Evolutionary conservation across 2,113 vertebrate genomes (phyloP), one percentile per base, ranked within the genome.

Genomic region (Eleginops maclovinus): DNA sequence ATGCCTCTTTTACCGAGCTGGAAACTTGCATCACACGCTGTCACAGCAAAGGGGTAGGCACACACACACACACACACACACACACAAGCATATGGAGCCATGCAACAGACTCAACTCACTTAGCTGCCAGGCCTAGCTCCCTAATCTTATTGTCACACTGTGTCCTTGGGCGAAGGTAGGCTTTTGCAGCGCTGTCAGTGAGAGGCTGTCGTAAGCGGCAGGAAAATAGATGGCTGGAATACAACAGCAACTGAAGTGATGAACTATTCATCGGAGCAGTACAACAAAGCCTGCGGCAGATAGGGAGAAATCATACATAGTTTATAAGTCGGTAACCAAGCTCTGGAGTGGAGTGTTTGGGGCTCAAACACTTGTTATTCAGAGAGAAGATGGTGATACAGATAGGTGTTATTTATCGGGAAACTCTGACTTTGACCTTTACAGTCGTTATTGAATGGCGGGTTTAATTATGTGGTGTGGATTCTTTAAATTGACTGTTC

Each of bases 1-100:
- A 98, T 24, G 94, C 93, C 0, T 97, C 96, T 28, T 96, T 96
- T 56, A 91, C 82, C 0, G 95, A 97, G 90, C 90, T 97, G 92
- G 94, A 97, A 40, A 81, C 70, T 47, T 99, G 98, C 4, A 92
- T 97, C 49, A 72, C 88, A 16, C 84, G 81, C 59, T 99, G 98
- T 88, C 93, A 93, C 51, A 47, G 81, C 62, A 92, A 94, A 21
- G 94, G 95, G 92, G 94, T 95, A 88, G 41, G 76, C 16, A 26
- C 65, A 36, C 46, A 49, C 60, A 31, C 19, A 43, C 50, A 50
- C 60, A 46, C 31, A 43, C 63, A 59, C 70, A 60, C 28, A 53
- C 46, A 62, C 60, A 46, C 61, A 36, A 15, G 21, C 65, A 75
- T 28, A 36, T 43, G 14, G 19, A 63, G 17, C 63, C 54, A 60